Base-by-base conservation (phyloP, 1,140 invertebrate genomes). In the Solenopsis fugax region DNA sequence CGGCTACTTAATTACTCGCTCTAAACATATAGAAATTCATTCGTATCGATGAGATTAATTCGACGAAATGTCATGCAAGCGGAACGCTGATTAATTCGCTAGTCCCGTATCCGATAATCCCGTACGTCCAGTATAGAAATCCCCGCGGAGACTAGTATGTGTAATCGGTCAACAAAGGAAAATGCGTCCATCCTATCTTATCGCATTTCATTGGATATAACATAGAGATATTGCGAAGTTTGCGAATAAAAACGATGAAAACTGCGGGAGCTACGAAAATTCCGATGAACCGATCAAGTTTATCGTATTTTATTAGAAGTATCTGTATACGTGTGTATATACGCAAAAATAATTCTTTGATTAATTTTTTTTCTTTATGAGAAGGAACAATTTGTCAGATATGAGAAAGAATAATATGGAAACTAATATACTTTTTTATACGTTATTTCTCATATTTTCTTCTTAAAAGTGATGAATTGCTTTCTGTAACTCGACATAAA, bases 91-190 rank as follows among this genome's bases (percentile, higher is more conserved):
- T 82, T 73, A 82, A 84, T 84, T 82, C 18, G 54, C 24, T 34
- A 18, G 24, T 72, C n/a, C n/a, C n/a, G n/a, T n/a, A n/a, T n/a
- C 21, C 65, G 65, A 82, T 84, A 75, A 84, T 84, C 54, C 7
- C 41, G 18, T 60, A 54, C 18, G 10, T 65, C 2, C 37, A 45
- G 16, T 82, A 58, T 34, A 58, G 37, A 72, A 82, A 7, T 24
- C 50, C 48, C 21, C 34, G 37, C 21, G 13, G 41, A 80, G 65
- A 29, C 71, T 24, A n/a, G n/a, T n/a, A 13, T 81, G 56, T 60
- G 18, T 60, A 18, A 48, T 84, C 80, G n/a, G 80, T 50, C 41
- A 84, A 84, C 69, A 84, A 84, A 75, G 80, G 29, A 24, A 60
- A 62, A 84, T 50, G n/a, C 3, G 65, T 41, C 45, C n/a, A 4